These are phyloP conservation scores for Calyptomena viridis DNA, from an alignment of 2,113 vertebrate genomes.

Conservation along the genomic window DNA sequence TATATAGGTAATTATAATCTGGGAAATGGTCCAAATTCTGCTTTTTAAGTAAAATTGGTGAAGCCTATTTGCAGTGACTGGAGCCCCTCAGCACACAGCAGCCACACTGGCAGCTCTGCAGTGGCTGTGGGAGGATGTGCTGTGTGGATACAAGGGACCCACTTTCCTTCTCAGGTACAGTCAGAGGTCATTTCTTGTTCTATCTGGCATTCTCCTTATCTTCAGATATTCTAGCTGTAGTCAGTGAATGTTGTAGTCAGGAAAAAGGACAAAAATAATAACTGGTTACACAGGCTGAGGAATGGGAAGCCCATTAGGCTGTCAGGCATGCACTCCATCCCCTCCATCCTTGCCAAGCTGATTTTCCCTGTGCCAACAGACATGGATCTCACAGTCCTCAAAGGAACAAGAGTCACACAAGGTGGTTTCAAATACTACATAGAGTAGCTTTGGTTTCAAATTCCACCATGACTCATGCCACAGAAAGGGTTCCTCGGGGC, in stretches of 20 bases:
- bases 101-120: not conserved
- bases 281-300: not conserved
- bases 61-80: not conserved
- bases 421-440: not conserved
- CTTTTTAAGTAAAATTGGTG: slow-evolving; percentile 20
- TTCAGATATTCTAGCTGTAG: not conserved
- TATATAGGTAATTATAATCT: slow-evolving; percentile 45
- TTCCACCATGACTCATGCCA: not conserved
- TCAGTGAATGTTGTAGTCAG: not conserved
- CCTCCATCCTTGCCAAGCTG: not conserved
- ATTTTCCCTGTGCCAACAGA: not conserved
- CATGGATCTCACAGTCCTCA: not conserved
- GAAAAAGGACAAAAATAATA: not conserved
- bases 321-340: not conserved
- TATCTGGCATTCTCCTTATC: not conserved
- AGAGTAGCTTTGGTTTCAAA: not conserved
- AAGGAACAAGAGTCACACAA: not conserved
- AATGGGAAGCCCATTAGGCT: not conserved
- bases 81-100: not conserved
- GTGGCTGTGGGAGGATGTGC: not conserved
- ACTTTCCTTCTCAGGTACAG: not conserved
- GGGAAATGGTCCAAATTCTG: slow-evolving; percentile 34
- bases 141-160: accelerated
- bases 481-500: not conserved
- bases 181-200: not conserved